Evolutionary conservation across 2,888 invertebrate species (phyloP), one percentile per base, ranked within the genome.

Genomic region (Temnothorax unifasciatus): DNA sequence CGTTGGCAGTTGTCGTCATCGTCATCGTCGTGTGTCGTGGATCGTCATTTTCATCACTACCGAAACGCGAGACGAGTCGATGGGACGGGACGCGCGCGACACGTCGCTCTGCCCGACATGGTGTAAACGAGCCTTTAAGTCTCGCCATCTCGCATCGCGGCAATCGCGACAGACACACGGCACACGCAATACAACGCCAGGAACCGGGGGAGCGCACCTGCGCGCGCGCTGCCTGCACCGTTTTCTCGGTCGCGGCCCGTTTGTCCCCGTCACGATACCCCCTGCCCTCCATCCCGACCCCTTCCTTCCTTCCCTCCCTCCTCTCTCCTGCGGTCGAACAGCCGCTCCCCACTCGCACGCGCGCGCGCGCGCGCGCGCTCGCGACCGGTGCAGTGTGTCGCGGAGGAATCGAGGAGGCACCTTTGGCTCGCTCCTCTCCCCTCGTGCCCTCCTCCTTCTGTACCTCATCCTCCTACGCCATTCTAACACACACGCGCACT

Each of bases 231-330:
- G 79, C 64, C 74, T 84, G 85, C 87, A 86, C 87, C 85, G 86
- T 90, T 89, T 90, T 88, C 89, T 90, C 89, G 88, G 87, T 87
- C 90, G 90, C 88, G 90, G 84, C 90, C 74, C 84, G 89, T 86
- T 87, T 88, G 87, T 87, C 87, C 86, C 87, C 85, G 89, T 84
- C 85, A 57, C 66, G 61, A 21, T 64, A 47, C 71, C 71, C 64
- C 85, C 64, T 73, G 73, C 34, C 50, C 74, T 34, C 66, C 47
- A 41, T 44, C 73, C 47, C 59, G 44, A n/a, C 44, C 82, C 64
- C 66, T 59, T 52, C 47, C 50, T 25, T 11, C 75, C 73, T 15
- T 2, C 59, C 52, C 38, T 2, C 59, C 52, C 38, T 18, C 71
- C 63, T 63, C 34, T 75, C 50, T 69, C 57, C 29, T 29, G 8